Percentiles rank a stretch among this genome's conserved stretches.
These are phyloP conservation scores for Ceratina calcarata DNA, from an alignment of 1,140 invertebrate genomes.

Conservation along the genomic window DNA sequence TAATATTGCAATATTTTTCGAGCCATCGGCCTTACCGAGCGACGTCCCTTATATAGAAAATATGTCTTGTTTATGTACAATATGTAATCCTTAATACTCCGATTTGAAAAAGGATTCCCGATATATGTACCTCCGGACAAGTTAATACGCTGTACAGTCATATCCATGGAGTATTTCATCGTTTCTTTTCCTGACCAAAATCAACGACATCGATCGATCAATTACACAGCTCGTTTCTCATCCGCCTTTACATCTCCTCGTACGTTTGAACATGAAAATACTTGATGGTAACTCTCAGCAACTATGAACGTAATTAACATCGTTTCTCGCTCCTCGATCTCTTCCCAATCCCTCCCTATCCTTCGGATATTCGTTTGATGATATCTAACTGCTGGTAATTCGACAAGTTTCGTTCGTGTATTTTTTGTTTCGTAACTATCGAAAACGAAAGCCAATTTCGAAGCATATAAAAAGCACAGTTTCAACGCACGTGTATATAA, in stretches of 20 bases:
- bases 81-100: conserved; percentile 79
- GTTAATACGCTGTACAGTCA: conserved; percentile 79
- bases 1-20: conserved; percentile 81
- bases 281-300: conserved; percentile 9
- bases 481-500: neutral
- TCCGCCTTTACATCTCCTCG: neutral
- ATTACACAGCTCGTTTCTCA: conserved; percentile 18
- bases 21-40: conserved; percentile 76
- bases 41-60: conserved; percentile 81
- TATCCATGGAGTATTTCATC: conserved; percentile 74
- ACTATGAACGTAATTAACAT: conserved; percentile 25
- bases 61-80: conserved; percentile 81
- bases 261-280: conserved; percentile 22
- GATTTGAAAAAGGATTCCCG: conserved; percentile 76
- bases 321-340: conserved; percentile 9
- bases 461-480: conserved; percentile 1
- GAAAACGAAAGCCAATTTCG: neutral
- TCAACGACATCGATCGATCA: conserved; percentile 50
- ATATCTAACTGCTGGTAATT: conserved; percentile 9
- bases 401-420: neutral
- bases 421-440: neutral
- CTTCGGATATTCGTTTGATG: neutral
- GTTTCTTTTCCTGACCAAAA: conserved; percentile 55
- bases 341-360: neutral
- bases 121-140: conserved; percentile 77